These are phyloP conservation scores for Bactericera cockerelli DNA, from an alignment of 1,140 invertebrate genomes.

Conservation along the genomic window DNA sequence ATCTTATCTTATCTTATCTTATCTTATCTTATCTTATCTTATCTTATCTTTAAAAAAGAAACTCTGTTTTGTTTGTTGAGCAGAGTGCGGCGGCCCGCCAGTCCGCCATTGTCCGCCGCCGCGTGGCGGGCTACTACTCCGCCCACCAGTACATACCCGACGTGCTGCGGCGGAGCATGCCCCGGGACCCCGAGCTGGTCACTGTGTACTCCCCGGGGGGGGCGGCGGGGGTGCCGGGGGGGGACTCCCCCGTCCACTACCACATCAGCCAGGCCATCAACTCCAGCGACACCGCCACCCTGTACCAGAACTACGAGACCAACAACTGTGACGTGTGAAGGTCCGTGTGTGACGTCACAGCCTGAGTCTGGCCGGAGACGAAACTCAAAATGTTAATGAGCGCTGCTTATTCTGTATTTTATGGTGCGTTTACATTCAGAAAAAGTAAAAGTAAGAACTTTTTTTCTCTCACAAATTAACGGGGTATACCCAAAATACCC, in stretches of 20 bases:
- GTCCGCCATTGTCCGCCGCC: neutral
- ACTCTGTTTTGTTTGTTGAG: neutral
- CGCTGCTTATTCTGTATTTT: too few species aligned
- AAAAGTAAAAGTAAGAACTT: too few species aligned
- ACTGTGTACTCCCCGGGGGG: neutral
- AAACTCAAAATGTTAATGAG: too few species aligned
- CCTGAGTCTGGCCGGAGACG: too few species aligned
- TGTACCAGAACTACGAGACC: conserved; percentile 1
- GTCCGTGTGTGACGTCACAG: neutral
- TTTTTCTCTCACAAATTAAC: too few species aligned
- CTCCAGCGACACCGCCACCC: neutral
- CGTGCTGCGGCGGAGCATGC: neutral
- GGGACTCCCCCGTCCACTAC: neutral
- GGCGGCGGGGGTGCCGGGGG: neutral
- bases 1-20: too few species aligned
- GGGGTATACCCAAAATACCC: too few species aligned
- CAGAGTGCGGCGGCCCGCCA: neutral
- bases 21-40: too few species aligned
- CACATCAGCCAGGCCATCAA: conserved; percentile 4
- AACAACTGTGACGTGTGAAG: neutral
- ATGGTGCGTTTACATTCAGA: too few species aligned
- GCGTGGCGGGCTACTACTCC: neutral
- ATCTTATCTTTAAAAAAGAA: too few species aligned
- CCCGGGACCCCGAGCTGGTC: neutral
- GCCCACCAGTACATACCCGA: neutral